These are phyloP conservation scores for Diarsia mendica DNA, from an alignment of 2,888 invertebrate genomes.

Conservation along the genomic window DNA sequence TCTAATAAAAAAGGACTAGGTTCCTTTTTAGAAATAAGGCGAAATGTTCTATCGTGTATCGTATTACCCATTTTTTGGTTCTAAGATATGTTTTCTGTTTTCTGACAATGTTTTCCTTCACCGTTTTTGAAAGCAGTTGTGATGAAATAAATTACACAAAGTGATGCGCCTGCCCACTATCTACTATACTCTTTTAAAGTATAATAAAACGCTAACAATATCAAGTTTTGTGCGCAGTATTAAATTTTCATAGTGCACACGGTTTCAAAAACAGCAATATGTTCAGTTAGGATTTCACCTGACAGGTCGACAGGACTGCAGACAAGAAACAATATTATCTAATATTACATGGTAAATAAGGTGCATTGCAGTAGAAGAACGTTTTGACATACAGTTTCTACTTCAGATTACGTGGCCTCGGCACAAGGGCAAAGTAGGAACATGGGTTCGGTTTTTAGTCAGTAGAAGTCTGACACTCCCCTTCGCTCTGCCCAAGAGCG, in stretches of 20 bases:
- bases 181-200: background rate
- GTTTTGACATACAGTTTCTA: slow-evolving; percentile 32
- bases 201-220: background rate
- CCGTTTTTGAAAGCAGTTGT: no score
- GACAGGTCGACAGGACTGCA: slow-evolving; percentile 10
- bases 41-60: background rate
- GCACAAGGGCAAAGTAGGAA: no score
- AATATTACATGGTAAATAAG: slow-evolving; percentile 7
- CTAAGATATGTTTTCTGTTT: no score
- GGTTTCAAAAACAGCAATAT: background rate
- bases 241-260: slow-evolving; percentile 10
- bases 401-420: no score
- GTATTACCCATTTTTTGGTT: no score
- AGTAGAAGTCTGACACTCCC: no score
- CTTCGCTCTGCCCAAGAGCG: no score
- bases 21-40: background rate
- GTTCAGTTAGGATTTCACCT: slow-evolving; percentile 4
- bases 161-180: no score
- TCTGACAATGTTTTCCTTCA: no score
- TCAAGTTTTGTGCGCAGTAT: background rate
- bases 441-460: no score
- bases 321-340: background rate
- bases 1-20: background rate
- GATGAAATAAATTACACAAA: no score
- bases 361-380: background rate